Conservation (phyloP, 2,888 invertebrate species). For the Acanthosoma haemorrhoidale region DNA sequence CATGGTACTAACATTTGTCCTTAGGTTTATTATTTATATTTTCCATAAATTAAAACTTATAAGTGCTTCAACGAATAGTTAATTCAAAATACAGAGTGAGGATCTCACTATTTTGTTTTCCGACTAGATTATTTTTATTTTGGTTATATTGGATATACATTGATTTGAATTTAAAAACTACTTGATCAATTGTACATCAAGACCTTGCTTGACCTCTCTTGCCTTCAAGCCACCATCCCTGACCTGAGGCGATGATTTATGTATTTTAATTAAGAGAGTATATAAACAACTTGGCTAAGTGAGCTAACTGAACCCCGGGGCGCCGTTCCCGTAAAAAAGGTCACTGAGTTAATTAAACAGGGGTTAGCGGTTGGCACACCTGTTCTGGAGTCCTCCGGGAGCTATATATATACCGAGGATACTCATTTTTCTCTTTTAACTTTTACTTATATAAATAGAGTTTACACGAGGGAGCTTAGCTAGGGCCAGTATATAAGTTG, state of each 20-base stretch:
- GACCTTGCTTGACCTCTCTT: too few species aligned
- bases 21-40: too few species aligned
- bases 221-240: background rate
- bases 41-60: too few species aligned
- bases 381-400: background rate
- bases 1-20: too few species aligned
- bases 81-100: too few species aligned
- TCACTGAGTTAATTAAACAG: slow-evolving; percentile 22
- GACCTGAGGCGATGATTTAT: background rate
- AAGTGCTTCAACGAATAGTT: too few species aligned
- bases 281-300: slow-evolving; percentile 7
- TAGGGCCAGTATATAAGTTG: too few species aligned
- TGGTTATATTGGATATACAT: too few species aligned
- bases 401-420: background rate
- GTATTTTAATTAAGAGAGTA: slow-evolving; percentile 3
- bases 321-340: background rate
- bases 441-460: background rate
- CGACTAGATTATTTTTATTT: too few species aligned
- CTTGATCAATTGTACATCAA: too few species aligned
- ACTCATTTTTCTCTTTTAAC: slow-evolving; percentile 19
- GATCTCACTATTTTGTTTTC: too few species aligned
- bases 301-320: background rate
- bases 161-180: too few species aligned
- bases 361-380: slow-evolving; percentile 27
- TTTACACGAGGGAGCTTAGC: background rate